Evolutionary conservation across 2,888 invertebrate genomes (phyloP).

Genomic region (Sylvicola cinctus): DNA sequence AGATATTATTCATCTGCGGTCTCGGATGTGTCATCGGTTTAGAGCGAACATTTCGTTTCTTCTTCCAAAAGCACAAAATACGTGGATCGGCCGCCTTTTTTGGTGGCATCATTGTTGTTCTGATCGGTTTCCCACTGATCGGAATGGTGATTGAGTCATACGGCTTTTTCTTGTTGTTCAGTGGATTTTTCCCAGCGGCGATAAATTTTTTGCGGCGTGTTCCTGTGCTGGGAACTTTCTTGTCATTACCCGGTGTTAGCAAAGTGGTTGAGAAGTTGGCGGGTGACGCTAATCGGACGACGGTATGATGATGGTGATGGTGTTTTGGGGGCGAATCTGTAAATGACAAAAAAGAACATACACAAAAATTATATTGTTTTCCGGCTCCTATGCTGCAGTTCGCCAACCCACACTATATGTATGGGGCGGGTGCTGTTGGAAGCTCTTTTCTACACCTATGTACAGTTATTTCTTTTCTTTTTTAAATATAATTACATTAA

Average conservation of each 20-base stretch:
- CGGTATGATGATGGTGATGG: slow-evolving; percentile 32
- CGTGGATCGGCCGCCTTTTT: slow-evolving; percentile 81
- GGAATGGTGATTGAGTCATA: slow-evolving; percentile 95
- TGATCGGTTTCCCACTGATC: slow-evolving; percentile 87
- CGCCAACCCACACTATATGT: too few relatives aligned
- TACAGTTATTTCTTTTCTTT: too few relatives aligned
- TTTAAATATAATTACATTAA: too few relatives aligned
- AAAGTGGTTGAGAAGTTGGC: slow-evolving; percentile 63
- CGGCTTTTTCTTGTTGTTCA: slow-evolving; percentile 78
- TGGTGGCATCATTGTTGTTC: slow-evolving; percentile 78
- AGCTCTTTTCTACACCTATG: too few relatives aligned
- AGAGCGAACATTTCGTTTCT: slow-evolving; percentile 87
- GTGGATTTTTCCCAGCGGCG: slow-evolving; percentile 93
- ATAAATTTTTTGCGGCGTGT: slow-evolving; percentile 87
- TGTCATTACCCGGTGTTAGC: slow-evolving; percentile 78
- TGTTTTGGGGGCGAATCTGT: not conserved
- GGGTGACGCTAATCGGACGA: slow-evolving; percentile 63
- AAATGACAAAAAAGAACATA: not conserved
- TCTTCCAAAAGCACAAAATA: slow-evolving; percentile 91
- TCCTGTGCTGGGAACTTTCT: slow-evolving; percentile 71
- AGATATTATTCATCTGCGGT: slow-evolving; percentile 93
- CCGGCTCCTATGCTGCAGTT: not conserved
- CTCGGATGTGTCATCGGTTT: slow-evolving; percentile 91
- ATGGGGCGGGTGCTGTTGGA: too few relatives aligned
- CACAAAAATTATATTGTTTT: not conserved